Conservation (phyloP, 2,888 invertebrate genomes). For the Zaprionus bogoriensis region DNA sequence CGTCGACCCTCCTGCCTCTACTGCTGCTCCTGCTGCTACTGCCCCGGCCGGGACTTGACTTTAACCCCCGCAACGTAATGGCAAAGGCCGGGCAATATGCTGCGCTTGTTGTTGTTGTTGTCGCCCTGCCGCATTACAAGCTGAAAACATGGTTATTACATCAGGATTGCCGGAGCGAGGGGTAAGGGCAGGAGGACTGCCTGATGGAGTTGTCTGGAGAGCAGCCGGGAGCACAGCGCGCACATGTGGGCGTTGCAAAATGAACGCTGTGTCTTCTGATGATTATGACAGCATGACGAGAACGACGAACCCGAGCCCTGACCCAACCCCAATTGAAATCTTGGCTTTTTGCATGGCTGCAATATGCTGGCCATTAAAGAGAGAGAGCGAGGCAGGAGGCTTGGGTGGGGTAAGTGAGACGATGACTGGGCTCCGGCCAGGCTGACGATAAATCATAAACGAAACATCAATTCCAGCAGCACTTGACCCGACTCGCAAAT, state of each 20-base stretch:
- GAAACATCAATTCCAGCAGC: slow-evolving; percentile 83
- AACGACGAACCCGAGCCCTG: slow-evolving; percentile 20
- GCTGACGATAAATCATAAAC: slow-evolving; percentile 82
- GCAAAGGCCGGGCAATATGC: slow-evolving; percentile 30
- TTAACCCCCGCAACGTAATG: slow-evolving; percentile 65
- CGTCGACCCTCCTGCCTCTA: slow-evolving; percentile 12
- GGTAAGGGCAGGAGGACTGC: slow-evolving; percentile 30
- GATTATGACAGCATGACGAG: slow-evolving; percentile 79
- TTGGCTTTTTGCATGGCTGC: slow-evolving; percentile 77
- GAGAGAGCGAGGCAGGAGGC: slow-evolving; percentile 17
- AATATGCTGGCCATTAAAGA: slow-evolving; percentile 79
- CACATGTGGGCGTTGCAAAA: slow-evolving; percentile 72
- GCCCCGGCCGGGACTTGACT: slow-evolving; percentile 47
- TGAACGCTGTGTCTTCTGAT: slow-evolving; percentile 70
- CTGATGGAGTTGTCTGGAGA: not conserved
- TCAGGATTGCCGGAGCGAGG: slow-evolving; percentile 61
- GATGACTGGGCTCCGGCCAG: slow-evolving; percentile 64
- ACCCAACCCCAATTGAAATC: slow-evolving; percentile 58
- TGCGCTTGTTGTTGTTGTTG: slow-evolving; percentile 25
- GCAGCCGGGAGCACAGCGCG: slow-evolving; percentile 21
- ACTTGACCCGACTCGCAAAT: slow-evolving; percentile 77
- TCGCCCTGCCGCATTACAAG: slow-evolving; percentile 80
- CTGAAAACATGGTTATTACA: slow-evolving; percentile 82
- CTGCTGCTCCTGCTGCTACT: slow-evolving; percentile 14
- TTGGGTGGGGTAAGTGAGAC: slow-evolving; percentile 24